phyloP scores from a whole-genome alignment of 2,113 vertebrate genomes.

The Benitochromis conjunctus region DNA sequence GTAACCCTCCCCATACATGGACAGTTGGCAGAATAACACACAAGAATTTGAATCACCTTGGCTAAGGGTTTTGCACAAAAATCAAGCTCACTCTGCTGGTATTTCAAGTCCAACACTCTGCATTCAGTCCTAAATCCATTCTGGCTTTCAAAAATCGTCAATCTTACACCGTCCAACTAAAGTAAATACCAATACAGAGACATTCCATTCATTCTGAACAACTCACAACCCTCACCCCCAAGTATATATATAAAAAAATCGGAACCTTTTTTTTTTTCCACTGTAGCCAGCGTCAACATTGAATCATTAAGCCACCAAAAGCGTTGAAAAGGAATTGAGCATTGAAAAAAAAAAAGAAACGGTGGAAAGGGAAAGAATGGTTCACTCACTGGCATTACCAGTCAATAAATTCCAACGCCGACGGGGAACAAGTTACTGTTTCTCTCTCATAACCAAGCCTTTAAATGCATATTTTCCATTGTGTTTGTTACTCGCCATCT shows the following conservation, averaged over 20 bases:
- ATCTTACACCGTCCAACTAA: constrained; percentile 5
- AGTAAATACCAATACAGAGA: constrained; percentile 50
- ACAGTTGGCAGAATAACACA: constrained; percentile 70
- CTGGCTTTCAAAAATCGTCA: constrained; percentile 19
- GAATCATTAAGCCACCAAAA: constrained; percentile 72
- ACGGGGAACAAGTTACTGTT: not conserved
- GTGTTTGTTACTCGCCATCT: not conserved
- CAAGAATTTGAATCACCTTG: constrained; percentile 59
- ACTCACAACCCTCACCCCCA: constrained; percentile 32
- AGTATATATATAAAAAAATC: constrained; percentile 40
- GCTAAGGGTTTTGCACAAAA: constrained; percentile 55
- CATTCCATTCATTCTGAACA: constrained; percentile 30
- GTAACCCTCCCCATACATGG: constrained; percentile 54
- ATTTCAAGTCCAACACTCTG: constrained; percentile 58
- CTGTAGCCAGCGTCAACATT: constrained; percentile 65
- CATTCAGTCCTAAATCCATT: constrained; percentile 37
- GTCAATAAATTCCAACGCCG: not conserved
- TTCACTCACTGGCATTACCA: constrained; percentile 17
- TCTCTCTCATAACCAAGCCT: not conserved
- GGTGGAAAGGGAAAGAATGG: constrained; percentile 68
- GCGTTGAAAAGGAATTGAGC: constrained; percentile 66
- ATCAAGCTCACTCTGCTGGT: constrained; percentile 66
- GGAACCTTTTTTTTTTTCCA: constrained; percentile 40
- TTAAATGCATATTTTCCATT: not conserved
- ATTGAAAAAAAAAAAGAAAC: constrained; percentile 49